Evolutionary conservation across 2,797 vertebrate species (phyloP).

Genomic region (Vespertilio murinus): DNA sequence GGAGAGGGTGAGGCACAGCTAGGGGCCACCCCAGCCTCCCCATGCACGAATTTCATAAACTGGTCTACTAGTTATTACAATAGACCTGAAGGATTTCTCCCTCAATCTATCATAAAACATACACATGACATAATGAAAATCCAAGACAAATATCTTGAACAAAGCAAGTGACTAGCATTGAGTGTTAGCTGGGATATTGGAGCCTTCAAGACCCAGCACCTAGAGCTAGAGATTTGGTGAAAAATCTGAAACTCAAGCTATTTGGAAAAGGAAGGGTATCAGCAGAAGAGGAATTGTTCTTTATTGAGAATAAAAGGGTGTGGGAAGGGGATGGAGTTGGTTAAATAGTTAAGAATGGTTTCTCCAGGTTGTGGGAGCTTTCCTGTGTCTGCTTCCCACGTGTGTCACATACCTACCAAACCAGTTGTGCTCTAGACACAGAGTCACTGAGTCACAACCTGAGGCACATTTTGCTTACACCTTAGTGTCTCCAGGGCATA

Average conservation of each 20-base stretch:
- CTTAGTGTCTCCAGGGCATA: not conserved
- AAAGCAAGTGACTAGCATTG: too few species aligned
- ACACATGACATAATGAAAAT: not conserved
- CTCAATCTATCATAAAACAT: too few species aligned
- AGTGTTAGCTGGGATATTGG: not conserved
- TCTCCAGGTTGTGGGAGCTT: too few species aligned
- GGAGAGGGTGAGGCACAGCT: too few species aligned
- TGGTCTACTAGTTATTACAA: not conserved
- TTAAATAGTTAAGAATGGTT: too few species aligned
- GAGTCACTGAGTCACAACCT: not conserved
- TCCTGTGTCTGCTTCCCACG: not conserved
- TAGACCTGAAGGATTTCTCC: not conserved
- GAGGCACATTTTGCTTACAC: not conserved
- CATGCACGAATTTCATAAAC: too few species aligned
- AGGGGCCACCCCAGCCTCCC: too few species aligned
- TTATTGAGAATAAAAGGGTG: not conserved
- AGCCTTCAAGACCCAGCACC: rapidly evolving
- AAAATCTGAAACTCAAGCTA: not conserved
- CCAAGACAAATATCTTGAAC: not conserved
- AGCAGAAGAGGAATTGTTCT: not conserved
- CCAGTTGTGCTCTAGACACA: too few species aligned
- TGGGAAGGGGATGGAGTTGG: too few species aligned
- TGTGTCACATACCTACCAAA: not conserved
- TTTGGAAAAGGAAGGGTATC: not conserved
- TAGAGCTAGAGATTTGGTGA: not conserved